Evolutionary conservation across 2,797 vertebrate species (phyloP).

Genomic region (Bufotes viridis): DNA sequence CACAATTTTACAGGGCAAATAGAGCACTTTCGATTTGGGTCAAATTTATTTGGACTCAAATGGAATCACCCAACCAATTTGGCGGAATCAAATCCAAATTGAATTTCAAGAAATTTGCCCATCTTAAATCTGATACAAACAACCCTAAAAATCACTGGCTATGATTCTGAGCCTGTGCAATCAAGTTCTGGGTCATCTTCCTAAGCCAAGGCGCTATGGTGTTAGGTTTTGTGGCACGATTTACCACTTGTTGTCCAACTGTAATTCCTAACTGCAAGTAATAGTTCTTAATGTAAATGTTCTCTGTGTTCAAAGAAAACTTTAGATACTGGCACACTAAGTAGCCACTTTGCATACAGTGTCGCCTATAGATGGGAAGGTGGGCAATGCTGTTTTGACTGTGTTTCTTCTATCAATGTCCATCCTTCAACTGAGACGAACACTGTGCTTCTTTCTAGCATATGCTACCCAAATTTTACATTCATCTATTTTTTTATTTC

Average conservation of each 20-base stretch:
- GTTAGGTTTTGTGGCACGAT: not conserved
- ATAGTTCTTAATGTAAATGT: not conserved
- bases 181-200: too few species aligned
- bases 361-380: not conserved
- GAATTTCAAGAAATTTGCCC: too few species aligned
- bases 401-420: not conserved
- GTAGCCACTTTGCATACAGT: not conserved
- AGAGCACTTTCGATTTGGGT: too few species aligned
- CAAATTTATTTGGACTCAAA: too few species aligned
- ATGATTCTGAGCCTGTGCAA: too few species aligned
- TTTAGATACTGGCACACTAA: not conserved
- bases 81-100: too few species aligned
- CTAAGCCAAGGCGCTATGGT: too few species aligned
- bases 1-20: too few species aligned
- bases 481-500: slow-evolving; percentile 29
- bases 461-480: not conserved
- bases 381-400: not conserved
- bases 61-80: too few species aligned
- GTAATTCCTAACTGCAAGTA: not conserved
- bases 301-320: not conserved
- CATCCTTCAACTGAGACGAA: not conserved
- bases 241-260: not conserved
- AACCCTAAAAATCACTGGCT: too few species aligned
- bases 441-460: not conserved
- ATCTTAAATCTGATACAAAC: too few species aligned